These are phyloP conservation scores for Gallinago paraguaiae DNA, from an alignment of 2,113 vertebrate species.

Conservation along the genomic window DNA sequence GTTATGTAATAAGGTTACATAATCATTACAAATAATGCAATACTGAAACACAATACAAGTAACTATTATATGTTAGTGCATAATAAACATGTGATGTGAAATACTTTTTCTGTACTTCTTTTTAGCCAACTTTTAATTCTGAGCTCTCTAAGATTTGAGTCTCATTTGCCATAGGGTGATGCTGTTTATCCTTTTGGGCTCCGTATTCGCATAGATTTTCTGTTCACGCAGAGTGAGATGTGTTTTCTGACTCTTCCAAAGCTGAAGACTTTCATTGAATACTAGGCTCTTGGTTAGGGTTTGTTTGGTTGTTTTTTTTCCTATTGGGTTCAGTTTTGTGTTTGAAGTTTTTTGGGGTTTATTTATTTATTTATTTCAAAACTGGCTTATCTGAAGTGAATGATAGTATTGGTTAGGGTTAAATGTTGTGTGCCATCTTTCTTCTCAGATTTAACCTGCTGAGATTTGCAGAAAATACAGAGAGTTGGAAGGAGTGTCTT, in stretches of 20 bases:
- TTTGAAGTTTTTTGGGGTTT: not conserved
- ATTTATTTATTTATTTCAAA: not conserved
- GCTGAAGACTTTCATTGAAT: not conserved
- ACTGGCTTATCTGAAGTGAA: not conserved
- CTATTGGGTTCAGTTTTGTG: not conserved
- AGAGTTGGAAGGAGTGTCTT: conserved; percentile 74
- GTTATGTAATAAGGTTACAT: not conserved
- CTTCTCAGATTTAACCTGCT: conserved; percentile 80
- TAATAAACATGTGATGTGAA: not conserved
- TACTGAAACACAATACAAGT: not conserved
- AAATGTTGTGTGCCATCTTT: not conserved
- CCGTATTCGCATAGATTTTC: not conserved
- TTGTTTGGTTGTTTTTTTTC: not conserved
- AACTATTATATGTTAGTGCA: not conserved
- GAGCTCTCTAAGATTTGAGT: not conserved
- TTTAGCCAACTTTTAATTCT: not conserved
- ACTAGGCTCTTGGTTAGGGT: not conserved
- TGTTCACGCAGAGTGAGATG: not conserved
- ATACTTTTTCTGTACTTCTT: not conserved
- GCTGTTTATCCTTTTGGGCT: not conserved
- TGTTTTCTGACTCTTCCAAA: not conserved
- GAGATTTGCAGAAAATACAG: conserved; percentile 73
- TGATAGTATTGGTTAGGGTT: not conserved
- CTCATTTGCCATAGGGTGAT: not conserved
- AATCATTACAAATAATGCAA: not conserved